phyloP scores from a whole-genome alignment of 1,140 invertebrate species.

The Drosophila oshimai region DNA sequence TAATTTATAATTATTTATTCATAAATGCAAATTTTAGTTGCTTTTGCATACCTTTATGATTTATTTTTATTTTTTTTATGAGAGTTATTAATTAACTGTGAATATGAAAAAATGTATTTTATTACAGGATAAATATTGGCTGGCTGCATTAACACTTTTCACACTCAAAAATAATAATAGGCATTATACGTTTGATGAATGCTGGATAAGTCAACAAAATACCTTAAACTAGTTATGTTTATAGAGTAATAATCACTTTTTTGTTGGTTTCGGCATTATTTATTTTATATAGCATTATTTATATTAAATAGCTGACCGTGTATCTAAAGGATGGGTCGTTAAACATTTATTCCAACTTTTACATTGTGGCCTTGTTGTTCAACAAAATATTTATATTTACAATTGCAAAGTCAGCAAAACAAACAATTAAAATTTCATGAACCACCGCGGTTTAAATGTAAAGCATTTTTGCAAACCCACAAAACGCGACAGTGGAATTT shows the following conservation, averaged over 20 bases:
- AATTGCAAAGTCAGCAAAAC: slow-evolving; percentile 3
- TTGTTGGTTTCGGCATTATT: too few relatives aligned
- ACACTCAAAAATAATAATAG: too few relatives aligned
- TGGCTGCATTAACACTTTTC: background rate
- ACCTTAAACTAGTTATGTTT: too few relatives aligned
- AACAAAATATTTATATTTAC: slow-evolving; percentile 6
- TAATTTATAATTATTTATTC: background rate
- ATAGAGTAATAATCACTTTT: too few relatives aligned
- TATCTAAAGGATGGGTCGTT: too few relatives aligned
- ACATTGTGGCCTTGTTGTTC: background rate
- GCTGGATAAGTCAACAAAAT: too few relatives aligned
- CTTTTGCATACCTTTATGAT: too few relatives aligned
- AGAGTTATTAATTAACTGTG: background rate
- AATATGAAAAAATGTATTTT: background rate
- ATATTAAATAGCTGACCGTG: too few relatives aligned
- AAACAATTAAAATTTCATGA: slow-evolving; percentile 5
- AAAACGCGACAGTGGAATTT: background rate
- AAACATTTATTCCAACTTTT: too few relatives aligned
- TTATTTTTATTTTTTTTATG: background rate
- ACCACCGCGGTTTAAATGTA: background rate
- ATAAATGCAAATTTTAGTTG: too few relatives aligned
- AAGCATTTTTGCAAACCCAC: background rate
- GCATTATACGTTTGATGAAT: too few relatives aligned
- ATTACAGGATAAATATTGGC: slow-evolving; percentile 12
- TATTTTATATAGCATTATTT: too few relatives aligned